Conservation (phyloP, 2,113 vertebrate genomes). For the Pitta sordida region DNA sequence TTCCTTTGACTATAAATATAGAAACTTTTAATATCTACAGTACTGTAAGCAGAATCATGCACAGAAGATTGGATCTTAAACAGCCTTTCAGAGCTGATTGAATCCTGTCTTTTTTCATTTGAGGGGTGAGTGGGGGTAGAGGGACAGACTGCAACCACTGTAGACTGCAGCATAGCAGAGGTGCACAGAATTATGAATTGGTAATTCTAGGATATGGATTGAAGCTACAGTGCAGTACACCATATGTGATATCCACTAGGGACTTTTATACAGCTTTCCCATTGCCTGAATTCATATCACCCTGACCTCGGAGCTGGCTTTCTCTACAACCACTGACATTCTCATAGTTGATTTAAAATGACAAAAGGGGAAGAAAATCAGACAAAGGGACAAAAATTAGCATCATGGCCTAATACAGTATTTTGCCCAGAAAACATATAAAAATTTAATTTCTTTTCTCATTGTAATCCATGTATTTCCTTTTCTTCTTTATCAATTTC, state of each 20-base stretch:
- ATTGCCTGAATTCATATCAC: fast-evolving
- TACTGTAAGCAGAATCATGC: background rate
- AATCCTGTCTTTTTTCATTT: background rate
- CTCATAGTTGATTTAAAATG: background rate
- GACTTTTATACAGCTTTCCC: background rate
- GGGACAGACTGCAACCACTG: background rate
- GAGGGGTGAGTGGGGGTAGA: background rate
- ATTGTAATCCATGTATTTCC: background rate
- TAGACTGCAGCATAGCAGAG: background rate
- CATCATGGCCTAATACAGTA: background rate
- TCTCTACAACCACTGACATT: background rate
- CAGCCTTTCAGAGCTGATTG: background rate
- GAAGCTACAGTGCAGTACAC: background rate
- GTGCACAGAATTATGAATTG: background rate
- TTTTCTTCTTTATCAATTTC: background rate
- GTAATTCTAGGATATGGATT: background rate
- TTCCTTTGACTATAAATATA: background rate
- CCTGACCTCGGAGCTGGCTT: background rate
- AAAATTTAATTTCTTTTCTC: background rate
- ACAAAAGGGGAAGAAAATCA: background rate
- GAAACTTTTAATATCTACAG: background rate
- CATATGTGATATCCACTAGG: background rate
- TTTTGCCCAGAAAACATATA: background rate
- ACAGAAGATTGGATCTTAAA: background rate
- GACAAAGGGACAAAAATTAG: background rate